Evolutionary conservation across 2,113 vertebrate genomes (phyloP).

Genomic region (Amphiprion percula): DNA sequence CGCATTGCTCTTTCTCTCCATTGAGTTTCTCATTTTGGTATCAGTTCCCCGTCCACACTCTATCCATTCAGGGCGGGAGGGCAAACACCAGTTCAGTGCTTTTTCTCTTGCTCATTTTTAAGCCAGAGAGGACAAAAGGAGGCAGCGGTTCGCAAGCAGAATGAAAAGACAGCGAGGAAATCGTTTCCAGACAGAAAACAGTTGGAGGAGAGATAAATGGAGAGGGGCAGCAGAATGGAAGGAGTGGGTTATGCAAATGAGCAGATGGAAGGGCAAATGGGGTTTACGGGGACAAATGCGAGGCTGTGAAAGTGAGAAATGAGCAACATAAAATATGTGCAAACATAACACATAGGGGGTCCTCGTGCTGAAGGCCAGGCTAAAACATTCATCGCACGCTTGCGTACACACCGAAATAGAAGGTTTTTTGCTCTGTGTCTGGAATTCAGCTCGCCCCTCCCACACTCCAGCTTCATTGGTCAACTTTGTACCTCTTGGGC

Average conservation of each 20-base stretch:
- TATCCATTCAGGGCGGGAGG: conserved; percentile 8
- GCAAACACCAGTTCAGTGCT: conserved; percentile 22
- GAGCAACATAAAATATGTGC: conserved; percentile 16
- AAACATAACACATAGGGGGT: neutral
- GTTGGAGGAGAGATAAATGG: conserved; percentile 32
- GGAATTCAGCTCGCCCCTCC: neutral
- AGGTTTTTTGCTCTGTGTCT: neutral
- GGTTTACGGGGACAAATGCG: conserved; percentile 25
- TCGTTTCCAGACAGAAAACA: conserved; percentile 38
- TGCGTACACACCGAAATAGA: neutral
- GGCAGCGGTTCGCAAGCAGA: neutral
- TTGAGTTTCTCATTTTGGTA: conserved; percentile 26
- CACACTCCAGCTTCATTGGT: conserved; percentile 7
- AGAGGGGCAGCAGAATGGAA: conserved; percentile 27
- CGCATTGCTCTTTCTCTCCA: neutral
- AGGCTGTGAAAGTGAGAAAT: conserved; percentile 15
- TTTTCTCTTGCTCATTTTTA: conserved; percentile 12
- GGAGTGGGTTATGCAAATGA: conserved; percentile 34
- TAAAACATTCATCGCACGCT: neutral
- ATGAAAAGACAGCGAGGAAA: neutral
- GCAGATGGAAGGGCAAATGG: conserved; percentile 30
- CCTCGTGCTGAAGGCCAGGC: neutral
- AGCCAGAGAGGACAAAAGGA: conserved; percentile 6
- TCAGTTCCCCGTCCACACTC: conserved; percentile 1
- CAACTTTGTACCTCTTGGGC: conserved; percentile 11